phyloP scores from a whole-genome alignment of 2,888 invertebrate species.

The Eristalinus sepulchralis region DNA sequence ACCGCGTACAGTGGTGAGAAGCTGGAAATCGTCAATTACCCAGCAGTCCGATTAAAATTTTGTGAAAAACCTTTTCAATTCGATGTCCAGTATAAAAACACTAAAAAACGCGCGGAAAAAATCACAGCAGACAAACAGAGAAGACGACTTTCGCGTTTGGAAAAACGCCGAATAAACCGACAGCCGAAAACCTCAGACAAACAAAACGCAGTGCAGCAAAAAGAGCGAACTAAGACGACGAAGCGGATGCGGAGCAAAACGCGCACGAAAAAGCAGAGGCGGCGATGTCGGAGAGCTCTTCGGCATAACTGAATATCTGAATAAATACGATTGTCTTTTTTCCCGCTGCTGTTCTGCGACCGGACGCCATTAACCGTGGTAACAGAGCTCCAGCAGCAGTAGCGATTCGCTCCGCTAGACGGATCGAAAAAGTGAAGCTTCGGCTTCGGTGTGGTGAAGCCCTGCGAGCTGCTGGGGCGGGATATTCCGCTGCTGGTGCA shows the following conservation, averaged over 20 bases:
- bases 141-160: neutral
- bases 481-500: neutral
- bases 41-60: slow-evolving; percentile 35
- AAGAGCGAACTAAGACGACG: slow-evolving; percentile 10
- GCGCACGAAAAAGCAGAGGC: slow-evolving; percentile 69
- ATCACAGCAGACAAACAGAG: neutral
- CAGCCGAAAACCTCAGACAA: neutral
- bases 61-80: slow-evolving; percentile 11
- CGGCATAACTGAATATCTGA: slow-evolving; percentile 78
- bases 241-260: slow-evolving; percentile 7
- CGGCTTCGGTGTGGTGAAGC: neutral
- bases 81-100: slow-evolving; percentile 47
- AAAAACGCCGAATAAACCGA: neutral
- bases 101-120: slow-evolving; percentile 40
- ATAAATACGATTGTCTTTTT: slow-evolving; percentile 47
- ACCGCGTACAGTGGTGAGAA: slow-evolving; percentile 39
- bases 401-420: slow-evolving; percentile 48
- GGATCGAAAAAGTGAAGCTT: neutral
- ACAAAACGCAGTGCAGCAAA: neutral
- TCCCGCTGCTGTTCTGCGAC: slow-evolving; percentile 13
- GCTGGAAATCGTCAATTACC: slow-evolving; percentile 36
- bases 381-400: neutral
- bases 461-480: neutral
- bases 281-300: slow-evolving; percentile 78
- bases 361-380: slow-evolving; percentile 22